Conservation (phyloP, 53 echinoderm and acorn worm species). For the Astropecten irregularis region DNA sequence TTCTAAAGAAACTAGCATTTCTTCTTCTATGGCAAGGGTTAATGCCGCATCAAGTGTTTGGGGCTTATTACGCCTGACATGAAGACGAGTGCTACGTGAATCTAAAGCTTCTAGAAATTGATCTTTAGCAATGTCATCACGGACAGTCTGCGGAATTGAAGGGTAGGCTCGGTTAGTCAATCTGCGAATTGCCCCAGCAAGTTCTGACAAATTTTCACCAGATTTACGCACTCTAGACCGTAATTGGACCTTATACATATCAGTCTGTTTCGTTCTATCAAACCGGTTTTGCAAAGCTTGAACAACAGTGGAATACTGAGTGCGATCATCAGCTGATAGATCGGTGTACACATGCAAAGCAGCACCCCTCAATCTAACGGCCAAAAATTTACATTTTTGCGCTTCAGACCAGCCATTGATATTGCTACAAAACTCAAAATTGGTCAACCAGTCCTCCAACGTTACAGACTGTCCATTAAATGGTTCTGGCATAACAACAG, state of each 20-base stretch:
- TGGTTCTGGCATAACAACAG: conserved; percentile 8
- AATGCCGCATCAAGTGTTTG: background rate
- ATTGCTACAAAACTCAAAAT: background rate
- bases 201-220: conserved; percentile 4
- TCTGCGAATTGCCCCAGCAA: background rate
- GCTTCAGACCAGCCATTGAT: conserved; percentile 17
- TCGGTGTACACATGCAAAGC: conserved; percentile 23
- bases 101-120: conserved; percentile 21
- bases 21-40: conserved; percentile 2
- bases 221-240: background rate
- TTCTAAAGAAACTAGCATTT: conserved; percentile 13
- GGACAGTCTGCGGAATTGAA: background rate
- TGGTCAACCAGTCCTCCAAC: conserved; percentile 11
- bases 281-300: conserved; percentile 3
- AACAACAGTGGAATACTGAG: background rate
- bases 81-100: conserved; percentile 1
- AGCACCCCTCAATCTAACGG: background rate
- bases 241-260: conserved; percentile 16
- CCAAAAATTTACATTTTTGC: conserved; percentile 26
- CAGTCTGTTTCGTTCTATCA: conserved; percentile 9
- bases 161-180: conserved; percentile 27
- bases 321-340: background rate
- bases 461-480: background rate
- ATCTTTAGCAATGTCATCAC: conserved; percentile 15
- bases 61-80: background rate